Evolutionary conservation across 1,140 invertebrate genomes (phyloP).

Genomic region (Zeugodacus cucurbitae): DNA sequence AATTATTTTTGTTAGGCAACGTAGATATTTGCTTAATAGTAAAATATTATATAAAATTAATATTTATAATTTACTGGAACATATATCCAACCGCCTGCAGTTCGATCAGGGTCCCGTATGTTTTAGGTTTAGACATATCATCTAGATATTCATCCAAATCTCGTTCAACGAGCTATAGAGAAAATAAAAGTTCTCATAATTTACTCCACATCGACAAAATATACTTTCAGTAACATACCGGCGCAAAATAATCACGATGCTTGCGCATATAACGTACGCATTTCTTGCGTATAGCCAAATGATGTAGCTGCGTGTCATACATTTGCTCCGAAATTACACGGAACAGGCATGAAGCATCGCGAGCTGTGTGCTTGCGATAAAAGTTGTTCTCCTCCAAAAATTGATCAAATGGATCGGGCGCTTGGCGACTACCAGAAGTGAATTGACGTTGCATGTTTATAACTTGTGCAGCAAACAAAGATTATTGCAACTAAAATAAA

Average conservation of each 20-base stretch:
- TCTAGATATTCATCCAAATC: slow-evolving; percentile 75
- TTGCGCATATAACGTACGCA: slow-evolving; percentile 78
- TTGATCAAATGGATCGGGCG: slow-evolving; percentile 73
- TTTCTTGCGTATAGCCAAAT: slow-evolving; percentile 77
- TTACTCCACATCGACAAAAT: not conserved
- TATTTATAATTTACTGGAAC: slow-evolving; percentile 70
- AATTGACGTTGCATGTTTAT: slow-evolving; percentile 54
- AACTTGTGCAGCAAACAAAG: not conserved
- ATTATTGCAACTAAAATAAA: not conserved
- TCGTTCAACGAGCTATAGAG: slow-evolving; percentile 55
- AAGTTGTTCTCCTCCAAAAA: slow-evolving; percentile 82
- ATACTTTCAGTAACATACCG: slow-evolving; percentile 56
- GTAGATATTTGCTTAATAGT: too few species aligned
- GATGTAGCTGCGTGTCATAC: slow-evolving; percentile 81
- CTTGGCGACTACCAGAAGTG: slow-evolving; percentile 62
- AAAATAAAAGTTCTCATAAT: not conserved
- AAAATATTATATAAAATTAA: too few species aligned
- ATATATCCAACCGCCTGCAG: slow-evolving; percentile 77
- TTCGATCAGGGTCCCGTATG: slow-evolving; percentile 77
- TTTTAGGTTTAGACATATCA: slow-evolving; percentile 75
- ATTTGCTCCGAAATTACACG: slow-evolving; percentile 87
- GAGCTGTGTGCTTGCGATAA: slow-evolving; percentile 84
- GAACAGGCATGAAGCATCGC: slow-evolving; percentile 87
- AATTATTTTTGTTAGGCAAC: too few species aligned
- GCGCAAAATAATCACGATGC: slow-evolving; percentile 68